phyloP scores from a whole-genome alignment of 2,888 invertebrate genomes.

The Bursaphelenchus okinawaensis region DNA sequence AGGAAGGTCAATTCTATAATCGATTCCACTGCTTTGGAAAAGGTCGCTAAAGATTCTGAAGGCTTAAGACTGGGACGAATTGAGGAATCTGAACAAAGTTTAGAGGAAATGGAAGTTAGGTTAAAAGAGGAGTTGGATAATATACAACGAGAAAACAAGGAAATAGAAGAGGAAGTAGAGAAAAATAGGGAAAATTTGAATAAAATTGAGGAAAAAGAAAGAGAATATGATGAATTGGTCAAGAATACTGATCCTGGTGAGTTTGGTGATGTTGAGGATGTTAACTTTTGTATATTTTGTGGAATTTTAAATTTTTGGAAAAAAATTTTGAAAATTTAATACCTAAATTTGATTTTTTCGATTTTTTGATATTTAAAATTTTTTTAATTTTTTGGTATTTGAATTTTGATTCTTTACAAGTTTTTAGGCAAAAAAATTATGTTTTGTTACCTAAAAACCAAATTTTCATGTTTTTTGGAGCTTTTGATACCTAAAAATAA shows the following conservation, averaged over 20 bases:
- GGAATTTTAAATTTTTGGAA: not conserved
- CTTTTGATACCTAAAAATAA: not conserved
- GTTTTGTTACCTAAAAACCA: not conserved
- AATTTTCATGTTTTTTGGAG: not conserved
- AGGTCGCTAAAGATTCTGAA: slow-evolving; percentile 11
- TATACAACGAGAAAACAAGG: slow-evolving; percentile 7
- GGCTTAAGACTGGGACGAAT: slow-evolving; percentile 9
- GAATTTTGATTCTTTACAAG: too few relatives aligned
- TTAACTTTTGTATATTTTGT: not conserved
- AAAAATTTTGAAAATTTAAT: not conserved
- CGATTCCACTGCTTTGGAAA: slow-evolving; percentile 15
- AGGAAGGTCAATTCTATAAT: slow-evolving; percentile 17
- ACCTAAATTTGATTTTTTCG: not conserved
- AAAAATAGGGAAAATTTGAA: not conserved
- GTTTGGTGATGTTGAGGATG: not conserved
- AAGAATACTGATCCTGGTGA: slow-evolving; percentile 1
- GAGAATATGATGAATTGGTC: slow-evolving; percentile 10
- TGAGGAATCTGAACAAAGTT: slow-evolving; percentile 16
- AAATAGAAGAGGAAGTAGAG: slow-evolving; percentile 5
- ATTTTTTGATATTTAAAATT: not conserved
- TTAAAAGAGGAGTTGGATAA: slow-evolving; percentile 12
- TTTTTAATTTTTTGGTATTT: not conserved
- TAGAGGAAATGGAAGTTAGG: slow-evolving; percentile 3
- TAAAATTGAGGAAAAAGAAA: not conserved
- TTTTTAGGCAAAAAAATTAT: not conserved